phyloP scores from a whole-genome alignment of 2,797 vertebrate species.

The Tenualosa thibaudeaui region DNA sequence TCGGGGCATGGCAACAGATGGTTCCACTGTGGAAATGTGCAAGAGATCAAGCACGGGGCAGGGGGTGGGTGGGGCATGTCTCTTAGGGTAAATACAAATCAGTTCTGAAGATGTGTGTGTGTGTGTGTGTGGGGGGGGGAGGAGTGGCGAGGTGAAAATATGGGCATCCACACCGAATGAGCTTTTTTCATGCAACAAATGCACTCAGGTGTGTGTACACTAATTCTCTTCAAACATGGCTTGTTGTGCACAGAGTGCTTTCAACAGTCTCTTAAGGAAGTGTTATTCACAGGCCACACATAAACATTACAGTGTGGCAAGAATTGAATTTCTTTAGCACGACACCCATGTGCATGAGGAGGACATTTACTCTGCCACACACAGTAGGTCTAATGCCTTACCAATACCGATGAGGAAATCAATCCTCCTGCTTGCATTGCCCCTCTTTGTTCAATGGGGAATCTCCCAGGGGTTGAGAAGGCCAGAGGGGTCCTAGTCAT shows the following conservation, averaged over 20 bases:
- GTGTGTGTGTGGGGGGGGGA: neutral
- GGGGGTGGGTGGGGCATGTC: neutral
- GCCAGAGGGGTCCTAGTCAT: neutral
- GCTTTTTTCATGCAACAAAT: too few species aligned
- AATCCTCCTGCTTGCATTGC: neutral
- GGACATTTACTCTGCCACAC: neutral
- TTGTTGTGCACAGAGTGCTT: neutral
- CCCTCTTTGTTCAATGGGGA: neutral
- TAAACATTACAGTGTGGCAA: neutral
- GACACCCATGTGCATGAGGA: slow-evolving; percentile 10
- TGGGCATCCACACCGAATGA: neutral
- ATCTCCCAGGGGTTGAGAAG: neutral
- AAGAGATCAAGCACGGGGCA: neutral
- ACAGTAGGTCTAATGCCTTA: slow-evolving; percentile 16
- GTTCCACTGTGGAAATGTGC: slow-evolving; percentile 1
- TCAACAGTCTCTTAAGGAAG: neutral
- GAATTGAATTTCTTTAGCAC: neutral
- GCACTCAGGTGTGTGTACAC: too few species aligned
- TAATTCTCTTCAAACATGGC: too few species aligned
- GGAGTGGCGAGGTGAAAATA: neutral
- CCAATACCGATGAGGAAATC: neutral
- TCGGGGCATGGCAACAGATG: slow-evolving; percentile 37
- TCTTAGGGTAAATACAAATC: neutral
- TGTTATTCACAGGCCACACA: neutral
- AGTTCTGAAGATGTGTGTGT: neutral